Percentiles rank a stretch among this genome's conserved stretches.
Conservation (phyloP, 2,113 vertebrate genomes). For the Hiodon tergisus region DNA sequence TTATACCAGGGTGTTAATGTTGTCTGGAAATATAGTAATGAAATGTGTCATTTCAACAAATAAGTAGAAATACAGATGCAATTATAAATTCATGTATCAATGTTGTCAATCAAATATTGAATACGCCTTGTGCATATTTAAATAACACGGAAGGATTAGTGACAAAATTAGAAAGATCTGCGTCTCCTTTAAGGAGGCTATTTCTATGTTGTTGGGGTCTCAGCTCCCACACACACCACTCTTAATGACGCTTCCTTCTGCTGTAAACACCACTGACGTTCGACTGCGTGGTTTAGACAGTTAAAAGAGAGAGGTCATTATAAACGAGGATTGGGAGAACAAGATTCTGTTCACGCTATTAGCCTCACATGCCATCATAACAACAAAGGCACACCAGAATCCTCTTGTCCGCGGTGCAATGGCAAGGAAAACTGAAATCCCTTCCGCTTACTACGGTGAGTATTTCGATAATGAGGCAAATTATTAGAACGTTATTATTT, state of each 20-base stretch:
- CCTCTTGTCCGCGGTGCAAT: constrained; percentile 20
- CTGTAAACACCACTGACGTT: constrained; percentile 29
- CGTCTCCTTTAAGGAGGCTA: constrained; percentile 27
- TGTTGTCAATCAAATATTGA: no score
- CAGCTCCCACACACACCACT: constrained; percentile 22
- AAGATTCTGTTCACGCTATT: constrained; percentile 11
- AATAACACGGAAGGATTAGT: not conserved
- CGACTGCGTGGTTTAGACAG: constrained; percentile 13
- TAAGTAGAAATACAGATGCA: not conserved
- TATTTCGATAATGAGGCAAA: constrained; percentile 9
- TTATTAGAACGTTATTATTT: not conserved
- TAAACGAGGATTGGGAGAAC: constrained; percentile 12
- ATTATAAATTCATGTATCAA: not conserved
- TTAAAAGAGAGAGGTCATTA: constrained; percentile 22
- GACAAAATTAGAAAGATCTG: not conserved
- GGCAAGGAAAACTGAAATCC: constrained; percentile 25
- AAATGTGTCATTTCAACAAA: not conserved
- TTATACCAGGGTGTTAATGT: not conserved
- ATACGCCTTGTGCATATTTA: not conserved
- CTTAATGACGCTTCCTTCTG: constrained; percentile 28
- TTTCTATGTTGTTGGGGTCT: constrained; percentile 10
- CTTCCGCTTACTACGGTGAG: constrained; percentile 26
- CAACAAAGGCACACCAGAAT: constrained; percentile 50
- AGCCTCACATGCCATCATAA: constrained; percentile 57
- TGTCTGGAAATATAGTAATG: not conserved